Evolutionary conservation across 2,888 invertebrate genomes (phyloP).

Genomic region (Prosapia bicincta): DNA sequence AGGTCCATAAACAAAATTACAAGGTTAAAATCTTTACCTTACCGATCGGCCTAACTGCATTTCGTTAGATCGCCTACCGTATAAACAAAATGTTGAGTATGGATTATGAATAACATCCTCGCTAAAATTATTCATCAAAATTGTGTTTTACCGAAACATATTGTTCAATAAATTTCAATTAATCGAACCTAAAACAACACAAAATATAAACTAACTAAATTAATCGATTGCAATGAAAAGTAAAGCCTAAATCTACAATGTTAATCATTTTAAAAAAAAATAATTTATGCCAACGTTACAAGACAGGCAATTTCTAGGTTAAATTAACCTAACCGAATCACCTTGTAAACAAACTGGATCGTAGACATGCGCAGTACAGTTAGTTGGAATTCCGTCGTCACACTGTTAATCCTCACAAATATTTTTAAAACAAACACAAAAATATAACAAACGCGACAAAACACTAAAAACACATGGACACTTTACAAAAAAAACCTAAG

Average conservation of each 20-base stretch:
- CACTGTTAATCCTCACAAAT: background rate
- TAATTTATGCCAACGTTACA: too few relatives aligned
- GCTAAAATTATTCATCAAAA: too few relatives aligned
- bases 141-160: too few relatives aligned
- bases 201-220: too few relatives aligned
- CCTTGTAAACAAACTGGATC: background rate
- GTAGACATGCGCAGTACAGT: background rate
- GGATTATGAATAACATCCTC: too few relatives aligned
- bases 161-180: too few relatives aligned
- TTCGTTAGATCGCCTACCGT: background rate
- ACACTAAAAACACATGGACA: background rate
- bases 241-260: too few relatives aligned
- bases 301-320: background rate
- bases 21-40: background rate
- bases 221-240: too few relatives aligned
- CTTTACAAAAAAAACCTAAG: background rate
- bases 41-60: background rate
- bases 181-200: too few relatives aligned
- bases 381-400: background rate
- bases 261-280: too few relatives aligned
- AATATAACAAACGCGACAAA: background rate
- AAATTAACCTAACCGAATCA: background rate
- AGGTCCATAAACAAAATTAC: background rate
- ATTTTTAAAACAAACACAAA: too few relatives aligned
- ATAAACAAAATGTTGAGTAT: too few relatives aligned